Evolutionary conservation across 2,797 vertebrate species (phyloP), one percentile per base, ranked within the genome.

Genomic region (Pseudochromis fuscus): DNA sequence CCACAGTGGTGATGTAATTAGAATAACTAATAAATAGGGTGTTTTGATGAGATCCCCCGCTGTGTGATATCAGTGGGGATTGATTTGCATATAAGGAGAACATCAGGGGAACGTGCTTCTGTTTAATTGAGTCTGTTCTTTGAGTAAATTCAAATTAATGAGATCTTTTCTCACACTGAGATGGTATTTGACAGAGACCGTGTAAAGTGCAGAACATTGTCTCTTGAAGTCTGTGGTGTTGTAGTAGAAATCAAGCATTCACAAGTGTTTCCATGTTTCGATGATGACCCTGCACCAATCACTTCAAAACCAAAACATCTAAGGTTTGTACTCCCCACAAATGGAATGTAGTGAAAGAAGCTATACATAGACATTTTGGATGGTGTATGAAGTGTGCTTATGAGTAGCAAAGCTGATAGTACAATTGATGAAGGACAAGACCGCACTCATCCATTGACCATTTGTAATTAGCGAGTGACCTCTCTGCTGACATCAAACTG

Each of bases 401-500:
- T 24, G 0, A 63, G 51, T 25, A 38, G 25, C 37, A 44, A 15
- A 67, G 44, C 40, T 1, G 19, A 68, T 65, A 12, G 10, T 52
- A 44, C 25, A 58, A 69, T 18, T 25, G 12, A 55, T 77, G 62
- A 75, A 73, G 37, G 45, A 82, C 61, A 30, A 42, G 28, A 63
- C 24, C 13, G 25, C 71, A 61, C 44, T 21, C 35, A 75, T 46
- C 58, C 46, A 61, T 21, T 52, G 52, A 53, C 51, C 28, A n/a
- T 51, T 38, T n/a, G 52, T 56, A 69, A 64, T 33, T 61, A 78
- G 53, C 1, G 38, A 77, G 45, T 58, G 75, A 81, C 80, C 60
- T 40, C 52, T 75, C 38, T 10, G 37, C 74, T 21, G 15, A 56
- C 61, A 71, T 79, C 67, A 68, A 59, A 48, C 60, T 65, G 78